Base-by-base conservation (phyloP, 2,113 vertebrate genomes). In the Dasyornis broadbenti region DNA sequence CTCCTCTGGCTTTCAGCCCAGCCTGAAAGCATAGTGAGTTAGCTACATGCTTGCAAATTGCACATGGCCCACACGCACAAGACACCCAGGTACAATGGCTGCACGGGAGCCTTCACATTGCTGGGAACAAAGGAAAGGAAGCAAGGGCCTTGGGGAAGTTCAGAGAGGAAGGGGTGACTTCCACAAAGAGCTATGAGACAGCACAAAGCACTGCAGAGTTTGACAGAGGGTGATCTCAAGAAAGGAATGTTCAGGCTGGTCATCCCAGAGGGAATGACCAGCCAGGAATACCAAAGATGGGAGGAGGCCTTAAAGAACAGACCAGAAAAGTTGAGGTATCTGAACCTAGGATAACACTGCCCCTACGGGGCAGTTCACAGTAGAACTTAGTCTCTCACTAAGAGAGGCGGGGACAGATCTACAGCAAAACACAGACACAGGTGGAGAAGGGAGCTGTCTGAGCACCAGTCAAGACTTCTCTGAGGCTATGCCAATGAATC, bases 221-320 rank as follows among this genome's bases (percentile, higher is more conserved):
- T 28, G n/a, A 68, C n/a, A 92, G 59, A 80, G 40, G 30, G 12
- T 40, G 37, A 18, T 15, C 30, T 64, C 17, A 12, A 45, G 28
- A 50, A 70, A 1, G 19, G 44, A 61, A 39, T 44, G 28, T 40
- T 86, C n/a, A 26, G 65, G 22, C 26, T 37, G n/a, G 13, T 57
- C 57, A 53, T 78, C 42, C 39, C 7, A 3, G 0, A 0, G 31
- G 11, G 24, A 22, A 53, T 1, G 3, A 53, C 6, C 5, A 90
- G 50, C 4, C 64, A 45, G 53, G 37, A 15, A 4, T 11, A 42
- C 5, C 27, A 69, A 37, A 45, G 27, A 28, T 30, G n/a, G 87
- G 80, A 85, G 12, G 16, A 75, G 21, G 49, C 24, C 31, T 57
- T 22, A 7, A 82, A 84, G 73, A 56, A 78, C 5, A 56, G 52